phyloP scores from a whole-genome alignment of 2,888 invertebrate species.

The Polydrusus cervinus region DNA sequence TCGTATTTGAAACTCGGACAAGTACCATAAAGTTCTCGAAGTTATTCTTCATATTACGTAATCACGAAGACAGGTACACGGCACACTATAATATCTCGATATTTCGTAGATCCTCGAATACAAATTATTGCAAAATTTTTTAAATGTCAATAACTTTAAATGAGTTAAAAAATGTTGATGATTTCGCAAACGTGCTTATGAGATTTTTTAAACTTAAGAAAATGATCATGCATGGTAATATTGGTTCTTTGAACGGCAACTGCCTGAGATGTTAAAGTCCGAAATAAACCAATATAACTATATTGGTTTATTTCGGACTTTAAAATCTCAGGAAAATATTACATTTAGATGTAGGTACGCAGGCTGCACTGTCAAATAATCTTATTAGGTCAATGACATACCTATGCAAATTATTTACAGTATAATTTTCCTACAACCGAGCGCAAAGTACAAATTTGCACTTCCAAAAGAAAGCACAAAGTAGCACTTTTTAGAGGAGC shows the following conservation, averaged over 20 bases:
- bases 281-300: neutral
- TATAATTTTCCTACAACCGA: too few species aligned
- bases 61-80: neutral
- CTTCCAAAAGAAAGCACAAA: too few species aligned
- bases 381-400: too few species aligned
- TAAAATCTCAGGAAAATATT: neutral
- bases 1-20: neutral
- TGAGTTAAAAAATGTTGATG: neutral
- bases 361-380: too few species aligned
- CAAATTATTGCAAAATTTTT: slow-evolving; percentile 12
- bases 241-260: too few species aligned
- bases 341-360: too few species aligned
- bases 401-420: too few species aligned
- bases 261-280: too few species aligned
- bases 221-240: too few species aligned
- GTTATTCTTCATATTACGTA: slow-evolving; percentile 6
- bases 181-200: neutral
- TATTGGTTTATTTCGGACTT: neutral
- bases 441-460: too few species aligned
- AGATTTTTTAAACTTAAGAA: neutral
- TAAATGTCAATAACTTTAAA: slow-evolving; percentile 14
- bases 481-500: too few species aligned
- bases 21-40: slow-evolving; percentile 4
- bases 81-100: neutral
- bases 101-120: slow-evolving; percentile 16